Conservation (phyloP, 2,797 vertebrate genomes). For the Coregonus sp. region DNA sequence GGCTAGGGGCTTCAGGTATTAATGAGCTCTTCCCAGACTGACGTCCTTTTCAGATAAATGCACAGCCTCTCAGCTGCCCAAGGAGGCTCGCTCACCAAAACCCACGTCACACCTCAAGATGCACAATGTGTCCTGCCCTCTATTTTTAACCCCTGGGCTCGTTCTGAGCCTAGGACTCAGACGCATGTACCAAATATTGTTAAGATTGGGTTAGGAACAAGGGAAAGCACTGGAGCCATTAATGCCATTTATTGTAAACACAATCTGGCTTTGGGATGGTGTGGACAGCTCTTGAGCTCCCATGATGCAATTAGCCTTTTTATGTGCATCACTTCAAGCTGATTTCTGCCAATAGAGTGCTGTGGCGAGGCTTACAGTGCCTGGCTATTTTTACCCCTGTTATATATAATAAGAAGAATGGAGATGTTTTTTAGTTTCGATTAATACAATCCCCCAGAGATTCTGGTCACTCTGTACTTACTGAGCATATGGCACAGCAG, state of each 20-base stretch:
- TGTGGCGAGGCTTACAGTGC: conserved; percentile 30
- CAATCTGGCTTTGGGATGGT: conserved; percentile 62
- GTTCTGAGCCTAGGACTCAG: conserved; percentile 45
- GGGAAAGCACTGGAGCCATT: conserved; percentile 57
- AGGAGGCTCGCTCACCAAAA: conserved; percentile 46
- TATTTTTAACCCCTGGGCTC: conserved; percentile 64
- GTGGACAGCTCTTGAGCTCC: conserved; percentile 67
- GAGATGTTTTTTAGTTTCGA: conserved; percentile 19
- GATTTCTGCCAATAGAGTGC: conserved; percentile 51
- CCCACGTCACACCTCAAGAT: conserved; percentile 45
- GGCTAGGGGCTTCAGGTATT: conserved; percentile 63
- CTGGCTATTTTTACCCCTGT: conserved; percentile 34
- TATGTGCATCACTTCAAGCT: conserved; percentile 58
- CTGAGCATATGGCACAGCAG: background rate
- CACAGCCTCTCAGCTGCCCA: conserved; percentile 34
- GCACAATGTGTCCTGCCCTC: conserved; percentile 27
- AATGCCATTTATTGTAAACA: conserved; percentile 56
- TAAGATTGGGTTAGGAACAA: conserved; percentile 50
- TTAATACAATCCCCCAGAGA: conserved; percentile 17
- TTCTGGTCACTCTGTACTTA: conserved; percentile 11
- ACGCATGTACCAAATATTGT: conserved; percentile 58
- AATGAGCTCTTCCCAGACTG: conserved; percentile 60
- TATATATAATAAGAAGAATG: conserved; percentile 22
- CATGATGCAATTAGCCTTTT: conserved; percentile 70
- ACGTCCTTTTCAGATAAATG: conserved; percentile 51